Conservation (phyloP, 1,140 invertebrate species). For the Aphis craccivora region DNA sequence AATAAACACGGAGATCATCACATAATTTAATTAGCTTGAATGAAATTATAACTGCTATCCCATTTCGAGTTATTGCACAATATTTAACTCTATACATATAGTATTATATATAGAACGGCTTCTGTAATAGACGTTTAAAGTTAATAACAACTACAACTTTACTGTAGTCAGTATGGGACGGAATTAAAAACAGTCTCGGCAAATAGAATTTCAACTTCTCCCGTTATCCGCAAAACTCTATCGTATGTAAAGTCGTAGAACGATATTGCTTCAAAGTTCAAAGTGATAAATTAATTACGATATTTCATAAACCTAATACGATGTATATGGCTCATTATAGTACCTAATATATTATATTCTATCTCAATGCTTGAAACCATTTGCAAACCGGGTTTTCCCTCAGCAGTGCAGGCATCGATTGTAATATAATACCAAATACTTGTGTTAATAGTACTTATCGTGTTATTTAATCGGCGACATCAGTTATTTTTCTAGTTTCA, state of each 20-base stretch:
- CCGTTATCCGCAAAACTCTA: neutral
- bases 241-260: neutral
- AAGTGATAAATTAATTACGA: conserved; percentile 12
- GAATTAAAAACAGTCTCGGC: neutral
- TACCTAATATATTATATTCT: neutral
- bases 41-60: neutral
- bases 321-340: neutral
- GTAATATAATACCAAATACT: neutral
- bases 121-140: neutral
- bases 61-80: neutral
- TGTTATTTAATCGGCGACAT: neutral
- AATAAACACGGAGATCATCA: neutral
- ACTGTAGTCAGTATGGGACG: neutral
- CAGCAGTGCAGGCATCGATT: neutral
- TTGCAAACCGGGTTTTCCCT: neutral
- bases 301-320: neutral
- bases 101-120: neutral
- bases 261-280: neutral
- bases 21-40: neutral
- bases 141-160: too few species aligned
- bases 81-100: neutral
- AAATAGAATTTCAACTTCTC: neutral
- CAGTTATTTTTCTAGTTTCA: neutral
- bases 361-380: neutral
- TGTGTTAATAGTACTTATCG: neutral